Base-by-base conservation (phyloP, 1,140 invertebrate species). In the Lepidostoma basale region DNA sequence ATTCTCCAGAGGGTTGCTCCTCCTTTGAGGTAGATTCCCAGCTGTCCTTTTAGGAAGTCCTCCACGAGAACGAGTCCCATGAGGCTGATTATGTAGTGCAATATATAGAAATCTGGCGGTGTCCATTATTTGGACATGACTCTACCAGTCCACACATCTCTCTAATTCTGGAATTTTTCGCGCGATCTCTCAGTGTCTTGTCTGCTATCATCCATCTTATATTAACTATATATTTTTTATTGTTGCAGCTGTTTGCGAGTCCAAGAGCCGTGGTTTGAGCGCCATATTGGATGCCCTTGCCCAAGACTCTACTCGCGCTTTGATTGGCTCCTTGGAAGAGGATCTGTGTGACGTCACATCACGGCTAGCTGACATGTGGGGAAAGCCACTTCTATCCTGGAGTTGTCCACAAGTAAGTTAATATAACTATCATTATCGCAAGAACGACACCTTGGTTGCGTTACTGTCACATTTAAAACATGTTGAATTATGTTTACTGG, bases 301-400 rank as follows among this genome's bases (percentile, higher is more conserved):
- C 3, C 76, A 79, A 60, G 75, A 74, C 33, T 73, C 76, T 25
- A 79, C 81, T n/a, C 79, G 75, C 60, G 80, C 81, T 16, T 74
- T 84, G 66, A 79, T 84, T 62, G 82, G 81, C 16, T 76, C 77
- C n/a, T 75, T 84, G 16, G 79, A 83, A 68, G 76, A 76, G 25
- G 77, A 78, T 52, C 79, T 78, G 60, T 84, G 82, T 69, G 81
- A 84, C 44, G 76, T 82, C 14, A 78, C 79, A 8, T 77, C 77
- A 0, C 77, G 79, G 68, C 76, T 84, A 49, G 81, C 81, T 22
- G 76, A 78, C 67, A 76, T 82, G 39, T 82, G 82, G 80, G 80
- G 79, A 33, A 82, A 83, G 64, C 78, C 79, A 6, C 74, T 84
- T 12, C 72, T 84, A 60, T 83, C 82, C 14, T 84, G 81, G 82